Evolutionary conservation across 30 jellyfish, hydroid and myxozoan genomes (phyloP), one percentile per base, ranked within the genome.

Genomic region (Chrysaora quinquecirrha): DNA sequence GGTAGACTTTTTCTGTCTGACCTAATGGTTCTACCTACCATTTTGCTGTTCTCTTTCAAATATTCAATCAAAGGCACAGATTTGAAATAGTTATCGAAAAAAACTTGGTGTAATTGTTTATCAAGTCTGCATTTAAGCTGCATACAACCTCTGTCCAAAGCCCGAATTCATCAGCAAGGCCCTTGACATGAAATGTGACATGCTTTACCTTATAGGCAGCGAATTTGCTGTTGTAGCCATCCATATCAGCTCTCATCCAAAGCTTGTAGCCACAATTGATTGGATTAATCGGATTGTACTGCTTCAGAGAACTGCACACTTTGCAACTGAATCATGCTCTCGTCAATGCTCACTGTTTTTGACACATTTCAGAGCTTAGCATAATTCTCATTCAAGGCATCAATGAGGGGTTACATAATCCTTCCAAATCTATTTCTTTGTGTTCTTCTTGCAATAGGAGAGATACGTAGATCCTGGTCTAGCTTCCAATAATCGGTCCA

Each of bases 251-350:
- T 1, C 84, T 32, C n/a, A 54, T 73, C 96, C 97, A 89, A 31
- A 89, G 79, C 64, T 89, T 89, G 62, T 82, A 89, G 11, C 97
- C 97, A 32, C 90, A 30, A 48, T 85, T 90, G 80, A 90, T 90
- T 19, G 96, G 97, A 58, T 90, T 85, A 89, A 62, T 85, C 0
- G 93, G 97, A 75, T 90, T 83, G 76, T 90, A 84, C 52, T 84
- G 96, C 66, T 90, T 90, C 20, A 90, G 34, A 25, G 97, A 77
- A 43, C 87, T 46, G 6, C 97, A 18, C 18, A 96, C 97, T 47
- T 89, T 83, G 90, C n/a, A 90, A 84, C 34, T 68, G 78, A 0
- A 85, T 85, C 97, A 90, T 90, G 82, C 95, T 77, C 61, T 90
- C 95, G 67, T 90, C 97, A 27, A 90, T 65, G 61, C 97, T 76